Base-by-base conservation (phyloP, 2,113 vertebrate genomes). In the Vulpes ferrilata region DNA sequence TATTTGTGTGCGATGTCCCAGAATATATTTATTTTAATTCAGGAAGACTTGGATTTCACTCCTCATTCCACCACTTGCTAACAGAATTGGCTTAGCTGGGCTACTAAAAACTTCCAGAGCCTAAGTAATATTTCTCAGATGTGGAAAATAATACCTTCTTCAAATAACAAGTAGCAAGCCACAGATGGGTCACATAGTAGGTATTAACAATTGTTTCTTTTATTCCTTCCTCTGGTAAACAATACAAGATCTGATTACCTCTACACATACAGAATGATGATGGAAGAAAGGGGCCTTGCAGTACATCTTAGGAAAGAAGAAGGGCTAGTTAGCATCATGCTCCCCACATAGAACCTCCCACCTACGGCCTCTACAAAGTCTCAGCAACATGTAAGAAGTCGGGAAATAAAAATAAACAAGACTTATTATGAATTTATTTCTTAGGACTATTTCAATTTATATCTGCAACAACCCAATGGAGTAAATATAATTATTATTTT, bases 401-500 rank as follows among this genome's bases (percentile, higher is more conserved):
- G 76, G 30, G 16, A 96, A 94, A 86, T 73, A 86, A 82, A 85
- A 85, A 81, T 35, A 84, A 73, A 65, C 43, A 80, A 35, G 25
- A 15, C 25, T 60, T 69, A 85, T 51, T 64, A 1, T 76, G 43
- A 65, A 91, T 88, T 90, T 51, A 60, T 87, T 88, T 90, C 35
- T n/a, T 4, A 25, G 79, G 22, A 88, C 27, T 60, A 35, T 67
- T 89, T 90, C 17, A 13, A 62, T 96, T 81, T 38, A 32, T 93
- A 27, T 91, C 60, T 55, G 53, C 8, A 79, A n/a, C 35, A 94
- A 53, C 25, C 23, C 87, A 62, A n/a, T 55, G 76, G 88, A 85
- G 32, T 76, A 95, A 73, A 80, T 74, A n/a, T 32, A 84, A 13
- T 83, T 71, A 20, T 83, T 95, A 35, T 88, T 86, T 93, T 94